Base-by-base conservation (phyloP, 2,888 invertebrate species). In the Rhorus exstirpatorius region DNA sequence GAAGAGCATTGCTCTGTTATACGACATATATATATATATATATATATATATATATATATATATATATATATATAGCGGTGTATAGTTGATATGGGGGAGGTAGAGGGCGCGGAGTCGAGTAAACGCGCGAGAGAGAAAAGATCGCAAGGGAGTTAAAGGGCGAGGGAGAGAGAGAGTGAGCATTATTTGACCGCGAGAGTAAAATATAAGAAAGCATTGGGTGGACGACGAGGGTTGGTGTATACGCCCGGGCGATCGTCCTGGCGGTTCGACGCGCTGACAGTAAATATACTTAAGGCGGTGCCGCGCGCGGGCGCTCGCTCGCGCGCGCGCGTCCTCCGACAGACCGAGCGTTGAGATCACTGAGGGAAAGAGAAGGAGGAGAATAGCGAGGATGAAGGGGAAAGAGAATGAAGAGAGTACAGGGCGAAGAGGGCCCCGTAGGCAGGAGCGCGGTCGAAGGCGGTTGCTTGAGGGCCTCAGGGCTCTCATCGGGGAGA, bases 281-380 rank as follows among this genome's bases (percentile, higher is more conserved):
- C 87, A 89, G 89, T 88, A 89, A 91, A 91, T 91, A 90, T 89
- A 85, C 90, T 90, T 86, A 88, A 90, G 88, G 87, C 90, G 87
- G 87, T 89, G 86, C 87, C 87, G 89, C 86, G 83, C 80, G 83
- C 79, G 71, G 82, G 84, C 79, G 82, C 80, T 53, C 26, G 82
- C 80, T 49, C 26, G 21, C n/a, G 41, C 51, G 83, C 80, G 83
- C 79, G 71, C 83, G 84, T 78, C 81, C 80, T 53, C 26, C n/a
- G n/a, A n/a, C n/a, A 14, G 82, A 78, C 44, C 26, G 21, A n/a
- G 41, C 51, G 79, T 72, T 61, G 67, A 67, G 72, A 68, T 81
- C 61, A 72, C 67, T 63, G 75, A 68, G 44, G 67, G 60, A n/a
- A n/a, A 58, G 67, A 53, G 68, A 53, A 71, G 35, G 67, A 44